Evolutionary conservation across 2,888 invertebrate genomes (phyloP).

Genomic region (Dasypogon diadema): DNA sequence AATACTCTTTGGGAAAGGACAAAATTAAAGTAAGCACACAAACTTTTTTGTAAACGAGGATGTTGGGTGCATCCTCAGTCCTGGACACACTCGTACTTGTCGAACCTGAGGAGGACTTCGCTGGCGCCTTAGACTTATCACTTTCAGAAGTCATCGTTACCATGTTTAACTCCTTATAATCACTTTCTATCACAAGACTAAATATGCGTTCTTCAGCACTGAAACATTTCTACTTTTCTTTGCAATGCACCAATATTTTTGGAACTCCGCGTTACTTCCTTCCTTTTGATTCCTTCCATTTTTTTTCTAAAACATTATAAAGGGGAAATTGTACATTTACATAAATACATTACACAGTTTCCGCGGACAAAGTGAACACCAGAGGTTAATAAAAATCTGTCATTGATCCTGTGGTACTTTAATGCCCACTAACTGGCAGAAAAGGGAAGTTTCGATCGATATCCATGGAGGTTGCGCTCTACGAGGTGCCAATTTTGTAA

Average conservation of each 20-base stretch:
- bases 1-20: background rate
- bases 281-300: no score
- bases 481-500: background rate
- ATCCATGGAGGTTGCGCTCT: background rate
- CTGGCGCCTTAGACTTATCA: constrained; percentile 63
- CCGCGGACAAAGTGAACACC: no score
- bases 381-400: no score
- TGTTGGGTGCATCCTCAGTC: constrained; percentile 86
- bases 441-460: constrained; percentile 31
- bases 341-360: no score
- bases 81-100: constrained; percentile 12
- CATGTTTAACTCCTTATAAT: constrained; percentile 60
- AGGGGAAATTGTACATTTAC: no score
- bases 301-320: no score
- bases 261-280: no score
- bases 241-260: background rate
- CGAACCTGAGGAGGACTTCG: constrained; percentile 51
- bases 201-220: no score
- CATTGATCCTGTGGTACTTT: background rate
- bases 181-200: no score
- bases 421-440: background rate
- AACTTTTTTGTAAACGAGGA: constrained; percentile 90
- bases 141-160: constrained; percentile 69
- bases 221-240: background rate
- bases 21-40: constrained; percentile 47